phyloP scores from a whole-genome alignment of 2,888 invertebrate genomes.

The Orthosia gracilis region DNA sequence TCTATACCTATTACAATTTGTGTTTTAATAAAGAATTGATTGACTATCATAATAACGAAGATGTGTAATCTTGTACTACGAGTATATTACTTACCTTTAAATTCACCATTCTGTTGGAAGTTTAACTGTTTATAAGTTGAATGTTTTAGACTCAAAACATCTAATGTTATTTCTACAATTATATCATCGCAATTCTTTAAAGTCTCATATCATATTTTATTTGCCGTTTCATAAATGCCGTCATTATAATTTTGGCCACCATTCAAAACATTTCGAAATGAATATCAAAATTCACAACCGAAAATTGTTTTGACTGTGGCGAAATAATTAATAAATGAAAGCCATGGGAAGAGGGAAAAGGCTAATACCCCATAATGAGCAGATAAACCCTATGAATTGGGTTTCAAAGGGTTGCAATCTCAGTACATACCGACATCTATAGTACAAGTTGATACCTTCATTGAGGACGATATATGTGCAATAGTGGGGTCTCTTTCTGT shows the following conservation, averaged over 20 bases:
- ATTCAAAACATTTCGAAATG: not conserved
- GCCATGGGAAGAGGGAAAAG: constrained; percentile 24
- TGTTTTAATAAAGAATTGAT: too few relatives aligned
- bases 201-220: not conserved
- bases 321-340: constrained; percentile 42
- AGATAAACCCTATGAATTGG: constrained; percentile 48
- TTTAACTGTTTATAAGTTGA: too few relatives aligned
- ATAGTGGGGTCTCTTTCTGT: constrained; percentile 21
- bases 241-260: constrained; percentile 4
- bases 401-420: constrained; percentile 39
- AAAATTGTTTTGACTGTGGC: constrained; percentile 14
- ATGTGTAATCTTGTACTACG: too few relatives aligned
- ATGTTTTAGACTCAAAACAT: too few relatives aligned
- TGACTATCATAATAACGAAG: too few relatives aligned
- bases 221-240: not conserved
- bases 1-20: too few relatives aligned
- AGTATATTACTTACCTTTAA: too few relatives aligned
- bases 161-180: not conserved
- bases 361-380: constrained; percentile 50
- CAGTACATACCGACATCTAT: constrained; percentile 17
- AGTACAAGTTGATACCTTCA: constrained; percentile 1
- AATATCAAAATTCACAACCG: constrained; percentile 15
- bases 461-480: constrained; percentile 10
- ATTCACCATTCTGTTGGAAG: too few relatives aligned
- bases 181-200: not conserved